These are phyloP conservation scores for Chloebia gouldiae DNA, from an alignment of 2,113 vertebrate genomes.

Conservation along the genomic window DNA sequence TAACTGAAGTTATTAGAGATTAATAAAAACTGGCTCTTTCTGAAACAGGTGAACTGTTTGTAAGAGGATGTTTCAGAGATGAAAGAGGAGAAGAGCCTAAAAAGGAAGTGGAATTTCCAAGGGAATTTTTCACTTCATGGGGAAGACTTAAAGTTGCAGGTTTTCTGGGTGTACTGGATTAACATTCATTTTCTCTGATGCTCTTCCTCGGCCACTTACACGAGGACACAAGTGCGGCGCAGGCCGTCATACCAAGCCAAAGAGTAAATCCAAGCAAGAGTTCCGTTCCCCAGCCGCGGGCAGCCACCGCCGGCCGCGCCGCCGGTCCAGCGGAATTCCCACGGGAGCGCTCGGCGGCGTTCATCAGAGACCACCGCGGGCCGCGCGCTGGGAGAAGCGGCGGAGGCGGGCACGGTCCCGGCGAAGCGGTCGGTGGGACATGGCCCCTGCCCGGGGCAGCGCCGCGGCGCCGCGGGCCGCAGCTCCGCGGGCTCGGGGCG, in stretches of 20 bases:
- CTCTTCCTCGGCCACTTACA: background rate
- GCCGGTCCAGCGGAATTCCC: background rate
- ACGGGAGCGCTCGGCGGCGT: accelerated
- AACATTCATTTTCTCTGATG: background rate
- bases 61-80: background rate
- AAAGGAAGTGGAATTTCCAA: background rate
- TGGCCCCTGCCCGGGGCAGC: background rate
- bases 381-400: accelerated
- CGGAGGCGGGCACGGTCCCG: accelerated
- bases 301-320: accelerated
- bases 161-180: background rate
- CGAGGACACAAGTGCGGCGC: background rate
- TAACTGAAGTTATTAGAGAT: background rate
- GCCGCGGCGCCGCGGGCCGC: background rate
- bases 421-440: accelerated
- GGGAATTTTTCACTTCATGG: background rate
- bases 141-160: background rate
- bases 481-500: background rate
- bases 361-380: accelerated
- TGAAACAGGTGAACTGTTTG: background rate
- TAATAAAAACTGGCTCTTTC: background rate
- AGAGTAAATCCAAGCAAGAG: accelerated
- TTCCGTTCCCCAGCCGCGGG: accelerated
- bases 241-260: too few relatives aligned
- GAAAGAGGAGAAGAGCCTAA: background rate